Conservation (phyloP, 1,140 invertebrate species). For the Bombus sibiricus region DNA sequence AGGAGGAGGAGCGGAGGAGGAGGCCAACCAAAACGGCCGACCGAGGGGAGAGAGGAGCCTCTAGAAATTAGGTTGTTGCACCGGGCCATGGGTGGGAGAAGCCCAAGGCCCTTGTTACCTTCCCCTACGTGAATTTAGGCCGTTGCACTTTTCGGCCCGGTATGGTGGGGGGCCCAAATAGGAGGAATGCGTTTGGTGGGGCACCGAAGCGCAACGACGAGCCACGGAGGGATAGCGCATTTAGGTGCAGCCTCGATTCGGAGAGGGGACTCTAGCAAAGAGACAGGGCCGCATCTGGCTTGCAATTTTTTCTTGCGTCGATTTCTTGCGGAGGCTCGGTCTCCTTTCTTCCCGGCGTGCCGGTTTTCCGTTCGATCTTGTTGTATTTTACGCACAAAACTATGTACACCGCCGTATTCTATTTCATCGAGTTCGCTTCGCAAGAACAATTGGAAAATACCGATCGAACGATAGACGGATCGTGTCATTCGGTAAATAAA, state of each 20-base stretch:
- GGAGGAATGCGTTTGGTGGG: slow-evolving; percentile 70
- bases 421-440: too few species aligned
- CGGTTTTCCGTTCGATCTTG: slow-evolving; percentile 4
- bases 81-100: slow-evolving; percentile 76
- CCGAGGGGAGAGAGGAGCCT: slow-evolving; percentile 69
- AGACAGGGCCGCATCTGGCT: slow-evolving; percentile 75
- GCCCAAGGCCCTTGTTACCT: slow-evolving; percentile 81
- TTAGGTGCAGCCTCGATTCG: slow-evolving; percentile 71
- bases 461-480: too few species aligned
- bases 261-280: slow-evolving; percentile 79
- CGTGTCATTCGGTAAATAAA: too few species aligned
- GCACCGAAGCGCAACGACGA: slow-evolving; percentile 52
- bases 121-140: slow-evolving; percentile 81
- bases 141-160: slow-evolving; percentile 81
- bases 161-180: slow-evolving; percentile 72
- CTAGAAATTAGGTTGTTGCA: slow-evolving; percentile 84
- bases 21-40: slow-evolving; percentile 41
- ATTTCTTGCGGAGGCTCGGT: slow-evolving; percentile 54
- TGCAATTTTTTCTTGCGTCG: slow-evolving; percentile 49
- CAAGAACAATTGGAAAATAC: too few species aligned
- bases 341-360: slow-evolving; percentile 18
- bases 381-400: background rate
- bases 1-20: slow-evolving; percentile 43
- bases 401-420: too few species aligned
- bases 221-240: slow-evolving; percentile 74